These are phyloP conservation scores for Coendou prehensilis DNA, from an alignment of 2,797 vertebrate genomes.

Conservation along the genomic window DNA sequence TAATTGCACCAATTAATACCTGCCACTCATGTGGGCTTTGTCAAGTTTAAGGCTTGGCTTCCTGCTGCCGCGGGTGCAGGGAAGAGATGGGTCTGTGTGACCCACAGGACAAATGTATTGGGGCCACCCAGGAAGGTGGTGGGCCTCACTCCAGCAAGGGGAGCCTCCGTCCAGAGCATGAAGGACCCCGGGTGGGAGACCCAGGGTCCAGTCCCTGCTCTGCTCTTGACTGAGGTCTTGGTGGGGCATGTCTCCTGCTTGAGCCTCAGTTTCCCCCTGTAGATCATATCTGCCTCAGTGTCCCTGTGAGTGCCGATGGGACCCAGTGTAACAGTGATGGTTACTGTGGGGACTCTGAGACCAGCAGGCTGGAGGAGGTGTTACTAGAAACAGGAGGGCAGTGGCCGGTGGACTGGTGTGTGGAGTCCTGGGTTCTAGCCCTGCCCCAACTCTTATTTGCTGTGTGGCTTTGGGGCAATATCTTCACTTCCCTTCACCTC, in stretches of 20 bases:
- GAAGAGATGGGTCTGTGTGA: background rate
- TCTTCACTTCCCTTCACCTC: background rate
- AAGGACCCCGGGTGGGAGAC: background rate
- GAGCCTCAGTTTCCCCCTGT: background rate
- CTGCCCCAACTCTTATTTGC: background rate
- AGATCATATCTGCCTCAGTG: background rate
- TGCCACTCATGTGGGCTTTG: slow-evolving; percentile 52
- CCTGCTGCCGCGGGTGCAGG: rapidly evolving
- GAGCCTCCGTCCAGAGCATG: background rate
- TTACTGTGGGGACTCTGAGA: background rate
- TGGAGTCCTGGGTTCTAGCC: background rate
- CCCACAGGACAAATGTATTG: background rate
- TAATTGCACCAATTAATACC: slow-evolving; percentile 80
- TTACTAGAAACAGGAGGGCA: background rate
- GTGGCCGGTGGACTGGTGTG: background rate
- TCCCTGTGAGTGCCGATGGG: rapidly evolving
- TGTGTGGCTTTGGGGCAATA: background rate
- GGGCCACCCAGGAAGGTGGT: background rate
- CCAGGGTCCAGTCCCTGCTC: background rate
- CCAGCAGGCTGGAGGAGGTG: background rate
- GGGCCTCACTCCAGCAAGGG: background rate
- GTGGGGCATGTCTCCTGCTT: rapidly evolving
- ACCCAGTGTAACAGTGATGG: too few relatives aligned
- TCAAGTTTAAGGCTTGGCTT: background rate
- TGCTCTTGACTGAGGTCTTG: background rate